Evolutionary conservation across 2,113 vertebrate genomes (phyloP).

Genomic region (Brevimyrus niger): DNA sequence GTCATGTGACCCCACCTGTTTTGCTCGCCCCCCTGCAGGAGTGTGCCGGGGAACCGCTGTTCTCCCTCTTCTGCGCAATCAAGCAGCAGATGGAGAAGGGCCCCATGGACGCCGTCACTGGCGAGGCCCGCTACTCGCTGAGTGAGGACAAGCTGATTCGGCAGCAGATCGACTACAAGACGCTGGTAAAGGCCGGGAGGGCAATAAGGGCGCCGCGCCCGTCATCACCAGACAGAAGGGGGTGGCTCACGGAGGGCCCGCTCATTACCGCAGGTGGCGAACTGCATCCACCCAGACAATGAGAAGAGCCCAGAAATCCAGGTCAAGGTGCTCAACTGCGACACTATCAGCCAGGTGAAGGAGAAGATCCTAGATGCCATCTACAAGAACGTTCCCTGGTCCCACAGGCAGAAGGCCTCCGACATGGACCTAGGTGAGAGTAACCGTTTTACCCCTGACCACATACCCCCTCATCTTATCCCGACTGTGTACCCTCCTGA

Average conservation of each 20-base stretch:
- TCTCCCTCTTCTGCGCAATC: constrained; percentile 98
- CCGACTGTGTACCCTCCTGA: too few relatives aligned
- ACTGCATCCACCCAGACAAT: constrained; percentile 91
- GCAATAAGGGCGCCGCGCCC: constrained; percentile 9
- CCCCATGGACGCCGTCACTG: constrained; percentile 92
- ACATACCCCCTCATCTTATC: not conserved
- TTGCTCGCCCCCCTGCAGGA: constrained; percentile 61
- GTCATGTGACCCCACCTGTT: not conserved
- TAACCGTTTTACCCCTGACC: not conserved
- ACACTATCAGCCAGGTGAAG: constrained; percentile 95
- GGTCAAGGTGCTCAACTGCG: constrained; percentile 92
- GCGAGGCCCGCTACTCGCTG: constrained; percentile 90
- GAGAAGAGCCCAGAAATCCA: constrained; percentile 90
- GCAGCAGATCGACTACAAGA: constrained; percentile 98
- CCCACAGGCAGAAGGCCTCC: constrained; percentile 87
- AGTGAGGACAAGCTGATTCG: constrained; percentile 98
- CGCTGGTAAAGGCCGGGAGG: constrained; percentile 68
- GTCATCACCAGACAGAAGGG: constrained; percentile 25
- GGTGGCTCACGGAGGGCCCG: constrained; percentile 19
- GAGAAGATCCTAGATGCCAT: constrained; percentile 97
- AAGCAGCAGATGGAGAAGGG: constrained; percentile 96
- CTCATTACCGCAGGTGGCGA: constrained; percentile 70
- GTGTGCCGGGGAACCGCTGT: constrained; percentile 94
- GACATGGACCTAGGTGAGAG: constrained; percentile 91
- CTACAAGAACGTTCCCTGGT: constrained; percentile 95